phyloP scores from a whole-genome alignment of 2,888 invertebrate species.

The Trissonchulus latispiculum region DNA sequence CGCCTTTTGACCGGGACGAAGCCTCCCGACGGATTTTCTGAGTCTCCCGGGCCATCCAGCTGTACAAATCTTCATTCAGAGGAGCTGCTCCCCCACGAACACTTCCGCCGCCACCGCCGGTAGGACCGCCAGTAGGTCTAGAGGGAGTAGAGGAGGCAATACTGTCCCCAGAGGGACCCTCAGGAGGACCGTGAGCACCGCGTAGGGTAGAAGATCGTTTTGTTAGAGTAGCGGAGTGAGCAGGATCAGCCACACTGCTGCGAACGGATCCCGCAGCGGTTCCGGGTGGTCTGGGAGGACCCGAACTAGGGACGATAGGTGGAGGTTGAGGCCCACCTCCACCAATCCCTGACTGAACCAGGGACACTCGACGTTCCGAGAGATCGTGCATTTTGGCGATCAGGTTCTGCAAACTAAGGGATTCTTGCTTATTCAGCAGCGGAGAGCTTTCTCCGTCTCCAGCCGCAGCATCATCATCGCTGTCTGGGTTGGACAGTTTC shows the following conservation, averaged over 20 bases:
- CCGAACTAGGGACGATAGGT: background rate
- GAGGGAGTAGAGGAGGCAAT: background rate
- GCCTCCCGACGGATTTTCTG: slow-evolving; percentile 16
- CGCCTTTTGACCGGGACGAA: background rate
- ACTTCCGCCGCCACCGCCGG: background rate
- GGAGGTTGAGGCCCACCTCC: background rate
- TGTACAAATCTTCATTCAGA: slow-evolving; percentile 70
- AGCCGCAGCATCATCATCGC: background rate
- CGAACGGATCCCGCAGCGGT: too few relatives aligned
- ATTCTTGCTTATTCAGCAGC: background rate
- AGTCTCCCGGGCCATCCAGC: slow-evolving; percentile 84
- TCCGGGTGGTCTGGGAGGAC: background rate
- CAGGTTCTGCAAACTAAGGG: background rate
- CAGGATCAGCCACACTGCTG: background rate
- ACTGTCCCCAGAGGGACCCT: background rate
- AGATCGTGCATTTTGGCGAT: slow-evolving; percentile 1
- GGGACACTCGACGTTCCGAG: background rate
- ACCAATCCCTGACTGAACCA: background rate
- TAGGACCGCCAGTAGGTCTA: background rate
- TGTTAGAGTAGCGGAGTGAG: background rate
- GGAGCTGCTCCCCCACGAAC: background rate
- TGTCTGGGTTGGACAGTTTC: background rate
- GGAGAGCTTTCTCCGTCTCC: background rate
- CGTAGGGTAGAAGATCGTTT: too few relatives aligned
- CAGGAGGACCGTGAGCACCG: too few relatives aligned